A percentile compares a stretch with the other conserved stretches of the same genome.
Conservation (phyloP, 2,113 vertebrate genomes). For the Tychaedon coryphoeus region DNA sequence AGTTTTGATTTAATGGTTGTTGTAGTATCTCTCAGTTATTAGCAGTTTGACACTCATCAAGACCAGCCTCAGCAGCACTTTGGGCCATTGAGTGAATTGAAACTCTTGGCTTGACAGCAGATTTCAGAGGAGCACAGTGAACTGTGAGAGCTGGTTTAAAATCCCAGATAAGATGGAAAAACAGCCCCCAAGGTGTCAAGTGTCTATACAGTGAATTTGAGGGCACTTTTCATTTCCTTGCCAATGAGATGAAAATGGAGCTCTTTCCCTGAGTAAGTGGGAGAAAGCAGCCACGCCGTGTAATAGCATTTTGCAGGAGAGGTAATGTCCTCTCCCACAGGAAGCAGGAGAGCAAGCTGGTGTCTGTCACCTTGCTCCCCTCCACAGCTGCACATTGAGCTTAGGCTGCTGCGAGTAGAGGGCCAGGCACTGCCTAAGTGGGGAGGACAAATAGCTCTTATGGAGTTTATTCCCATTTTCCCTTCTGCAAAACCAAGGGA, state of each 20-base stretch:
- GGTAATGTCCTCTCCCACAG: background rate
- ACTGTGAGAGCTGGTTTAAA: background rate
- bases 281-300: rapidly evolving
- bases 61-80: background rate
- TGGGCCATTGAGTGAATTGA: background rate
- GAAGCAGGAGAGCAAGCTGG: background rate
- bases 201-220: background rate
- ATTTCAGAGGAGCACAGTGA: background rate
- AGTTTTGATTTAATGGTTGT: background rate
- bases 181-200: background rate
- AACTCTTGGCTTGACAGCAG: background rate
- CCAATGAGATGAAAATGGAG: background rate
- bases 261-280: background rate
- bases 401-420: background rate
- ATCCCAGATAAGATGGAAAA: background rate
- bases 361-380: background rate
- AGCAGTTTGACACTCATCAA: background rate
- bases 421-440: background rate
- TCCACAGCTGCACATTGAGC: background rate
- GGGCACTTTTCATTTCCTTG: background rate
- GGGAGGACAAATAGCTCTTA: background rate
- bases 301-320: background rate
- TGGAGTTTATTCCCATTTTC: background rate
- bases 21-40: background rate
- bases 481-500: background rate